Percentiles rank a stretch among this genome's conserved stretches.
Evolutionary conservation across 2,797 vertebrate species (phyloP).

Genomic region (Tinamus major): DNA sequence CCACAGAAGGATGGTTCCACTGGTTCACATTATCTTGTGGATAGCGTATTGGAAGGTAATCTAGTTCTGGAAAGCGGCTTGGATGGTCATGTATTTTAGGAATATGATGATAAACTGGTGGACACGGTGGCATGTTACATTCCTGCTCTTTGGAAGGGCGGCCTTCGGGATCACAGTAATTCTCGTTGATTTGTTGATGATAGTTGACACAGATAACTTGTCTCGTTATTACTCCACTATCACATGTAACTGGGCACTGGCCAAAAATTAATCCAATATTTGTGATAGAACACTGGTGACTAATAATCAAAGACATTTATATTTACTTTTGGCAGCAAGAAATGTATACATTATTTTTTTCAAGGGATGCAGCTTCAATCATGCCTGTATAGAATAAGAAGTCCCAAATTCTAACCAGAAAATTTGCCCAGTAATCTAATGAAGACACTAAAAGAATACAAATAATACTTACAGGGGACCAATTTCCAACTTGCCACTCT

Average conservation of each 20-base stretch:
- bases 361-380: not conserved
- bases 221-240: conserved; percentile 84
- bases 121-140: conserved; percentile 86
- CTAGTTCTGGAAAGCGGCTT: conserved; percentile 72
- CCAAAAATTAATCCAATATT: conserved; percentile 49
- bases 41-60: conserved; percentile 77
- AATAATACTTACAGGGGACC: conserved; percentile 90
- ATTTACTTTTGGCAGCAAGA: conserved; percentile 9
- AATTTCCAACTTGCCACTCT: conserved; percentile 92
- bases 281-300: not conserved
- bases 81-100: conserved; percentile 82
- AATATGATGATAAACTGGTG: conserved; percentile 78
- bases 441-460: not conserved
- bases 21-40: conserved; percentile 83
- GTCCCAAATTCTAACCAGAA: not conserved
- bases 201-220: conserved; percentile 91
- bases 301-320: conserved; percentile 11
- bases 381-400: not conserved
- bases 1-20: conserved; percentile 82
- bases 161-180: conserved; percentile 88
- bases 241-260: conserved; percentile 94
- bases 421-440: not conserved
- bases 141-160: conserved; percentile 85
- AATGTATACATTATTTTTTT: not conserved
- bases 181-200: conserved; percentile 87